phyloP scores from a whole-genome alignment of 2,888 invertebrate genomes.

The Halictus ligatus region DNA sequence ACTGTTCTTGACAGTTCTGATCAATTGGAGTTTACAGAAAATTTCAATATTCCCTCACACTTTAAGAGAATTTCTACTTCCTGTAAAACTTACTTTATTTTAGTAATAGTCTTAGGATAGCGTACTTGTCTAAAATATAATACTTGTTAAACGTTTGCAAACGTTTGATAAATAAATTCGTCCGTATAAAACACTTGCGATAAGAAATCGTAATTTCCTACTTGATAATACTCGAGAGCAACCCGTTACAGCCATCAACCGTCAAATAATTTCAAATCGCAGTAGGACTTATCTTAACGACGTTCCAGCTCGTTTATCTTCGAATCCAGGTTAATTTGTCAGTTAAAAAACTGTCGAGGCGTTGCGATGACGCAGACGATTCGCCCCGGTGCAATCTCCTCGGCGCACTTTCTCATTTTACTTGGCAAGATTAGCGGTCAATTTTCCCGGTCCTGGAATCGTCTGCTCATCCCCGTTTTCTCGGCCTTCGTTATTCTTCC shows the following conservation, averaged over 20 bases:
- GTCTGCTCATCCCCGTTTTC: conserved; percentile 27
- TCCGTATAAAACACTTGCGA: background rate
- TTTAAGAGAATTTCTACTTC: background rate
- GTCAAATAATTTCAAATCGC: background rate
- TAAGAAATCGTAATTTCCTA: background rate
- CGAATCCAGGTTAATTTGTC: conserved; percentile 2
- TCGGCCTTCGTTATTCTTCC: conserved; percentile 60
- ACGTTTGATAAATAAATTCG: background rate
- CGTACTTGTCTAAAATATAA: no score
- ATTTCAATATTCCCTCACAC: background rate
- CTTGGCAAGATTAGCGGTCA: conserved; percentile 44
- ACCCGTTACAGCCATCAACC: no score
- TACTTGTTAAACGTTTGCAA: no score
- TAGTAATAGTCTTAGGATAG: no score
- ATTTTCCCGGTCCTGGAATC: conserved; percentile 32
- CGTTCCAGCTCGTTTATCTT: background rate
- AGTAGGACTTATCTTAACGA: background rate
- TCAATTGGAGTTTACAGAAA: background rate
- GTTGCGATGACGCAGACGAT: conserved; percentile 24
- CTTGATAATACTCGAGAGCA: background rate
- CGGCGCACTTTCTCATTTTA: conserved; percentile 38
- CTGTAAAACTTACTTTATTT: no score
- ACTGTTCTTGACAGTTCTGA: background rate
- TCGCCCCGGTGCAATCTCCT: conserved; percentile 25
- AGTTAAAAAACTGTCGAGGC: background rate